A percentile compares a stretch with the other conserved stretches of the same genome.
phyloP scores from a whole-genome alignment of 2,113 vertebrate species.

The Mesoclemmys tuberculata region DNA sequence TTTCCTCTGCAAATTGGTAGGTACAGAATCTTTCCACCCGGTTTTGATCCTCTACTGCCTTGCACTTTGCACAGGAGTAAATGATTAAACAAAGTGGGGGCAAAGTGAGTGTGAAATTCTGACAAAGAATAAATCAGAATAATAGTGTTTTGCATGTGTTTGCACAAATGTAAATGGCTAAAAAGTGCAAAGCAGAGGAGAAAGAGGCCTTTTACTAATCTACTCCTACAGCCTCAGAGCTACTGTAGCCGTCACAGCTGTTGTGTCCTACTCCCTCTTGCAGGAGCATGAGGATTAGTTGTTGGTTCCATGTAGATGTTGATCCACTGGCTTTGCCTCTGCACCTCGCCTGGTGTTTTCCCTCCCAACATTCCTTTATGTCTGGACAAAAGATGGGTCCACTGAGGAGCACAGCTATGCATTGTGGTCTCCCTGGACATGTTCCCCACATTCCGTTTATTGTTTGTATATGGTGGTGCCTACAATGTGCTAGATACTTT shows the following conservation, averaged over 20 bases:
- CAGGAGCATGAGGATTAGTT: background rate
- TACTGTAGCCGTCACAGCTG: rapidly evolving
- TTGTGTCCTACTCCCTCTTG: background rate
- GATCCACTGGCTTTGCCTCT: background rate
- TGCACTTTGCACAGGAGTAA: background rate
- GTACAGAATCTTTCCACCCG: background rate
- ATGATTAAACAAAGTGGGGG: background rate
- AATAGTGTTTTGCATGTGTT: background rate
- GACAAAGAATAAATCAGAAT: background rate
- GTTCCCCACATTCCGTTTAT: background rate
- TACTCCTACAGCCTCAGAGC: background rate
- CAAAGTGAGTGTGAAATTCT: background rate
- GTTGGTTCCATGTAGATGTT: background rate
- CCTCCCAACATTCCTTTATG: background rate
- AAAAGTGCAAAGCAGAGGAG: background rate
- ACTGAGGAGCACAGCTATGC: background rate
- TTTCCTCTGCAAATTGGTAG: background rate
- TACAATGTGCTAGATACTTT: background rate
- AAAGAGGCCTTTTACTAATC: background rate
- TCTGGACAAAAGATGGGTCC: background rate
- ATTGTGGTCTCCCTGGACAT: background rate
- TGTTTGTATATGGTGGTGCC: background rate
- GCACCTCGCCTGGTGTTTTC: background rate
- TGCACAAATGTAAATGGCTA: background rate
- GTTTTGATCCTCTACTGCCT: background rate